Conservation (phyloP, 2,888 invertebrate genomes). For the Mechanitis mazaeus region DNA sequence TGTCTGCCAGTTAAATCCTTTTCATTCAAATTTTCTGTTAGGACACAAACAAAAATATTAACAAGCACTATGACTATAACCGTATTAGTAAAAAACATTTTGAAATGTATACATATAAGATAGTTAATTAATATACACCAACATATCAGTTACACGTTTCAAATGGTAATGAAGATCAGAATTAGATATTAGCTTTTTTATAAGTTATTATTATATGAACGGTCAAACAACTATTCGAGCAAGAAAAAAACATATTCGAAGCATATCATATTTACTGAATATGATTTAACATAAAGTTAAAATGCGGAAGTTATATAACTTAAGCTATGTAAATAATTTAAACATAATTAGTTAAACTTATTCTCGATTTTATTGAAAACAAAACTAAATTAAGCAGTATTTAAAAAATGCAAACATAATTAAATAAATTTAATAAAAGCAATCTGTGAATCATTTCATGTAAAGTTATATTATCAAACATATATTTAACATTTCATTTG, state of each 20-base stretch:
- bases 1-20: neutral
- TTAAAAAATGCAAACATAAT: too few species aligned
- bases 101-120: conserved; percentile 27
- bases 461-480: too few species aligned
- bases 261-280: conserved; percentile 29
- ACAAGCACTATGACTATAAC: conserved; percentile 28
- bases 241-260: conserved; percentile 37
- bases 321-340: neutral
- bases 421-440: too few species aligned
- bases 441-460: too few species aligned
- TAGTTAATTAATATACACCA: conserved; percentile 34
- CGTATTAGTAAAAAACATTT: conserved; percentile 33
- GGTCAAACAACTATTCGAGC: conserved; percentile 59
- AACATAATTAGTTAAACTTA: too few species aligned
- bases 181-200: conserved; percentile 37
- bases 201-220: conserved; percentile 33
- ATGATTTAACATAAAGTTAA: conserved; percentile 32
- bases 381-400: too few species aligned
- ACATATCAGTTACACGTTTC: conserved; percentile 48
- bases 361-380: too few species aligned
- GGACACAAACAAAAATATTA: conserved; percentile 30
- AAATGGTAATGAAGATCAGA: conserved; percentile 53
- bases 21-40: conserved; percentile 23
- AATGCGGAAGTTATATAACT: conserved; percentile 29
- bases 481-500: neutral